Base-by-base conservation (phyloP, 2,888 invertebrate genomes). In the Taenaris catops region DNA sequence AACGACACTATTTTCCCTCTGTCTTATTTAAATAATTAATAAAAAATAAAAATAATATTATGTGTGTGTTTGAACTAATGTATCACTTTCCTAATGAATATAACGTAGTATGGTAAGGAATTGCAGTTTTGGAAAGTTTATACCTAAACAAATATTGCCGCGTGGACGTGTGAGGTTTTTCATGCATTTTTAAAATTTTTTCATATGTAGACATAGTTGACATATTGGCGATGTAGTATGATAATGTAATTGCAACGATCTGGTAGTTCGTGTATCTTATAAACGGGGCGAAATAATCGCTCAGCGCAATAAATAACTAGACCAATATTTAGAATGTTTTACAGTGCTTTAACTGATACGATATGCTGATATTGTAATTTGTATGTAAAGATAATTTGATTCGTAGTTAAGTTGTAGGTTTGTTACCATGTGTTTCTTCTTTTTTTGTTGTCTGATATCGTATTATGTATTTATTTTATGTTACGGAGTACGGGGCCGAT, bases 301-400 rank as follows among this genome's bases (percentile, higher is more conserved):
- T 65, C 70, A 64, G 58, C 51, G 84, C 84, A 84, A 86, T 84
- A 84, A 80, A 63, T 71, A 64, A 72, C 60, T 84, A 84, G 86
- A 84, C 84, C 86, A 84, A 86, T 84, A 76, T 80, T 79, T 84
- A 84, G 78, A 78, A 74, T 64, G 68, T 78, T 80, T 78, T 81
- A 79, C 74, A 79, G 64, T 73, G 80, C 75, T 81, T 81, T 73
- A 72, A n/a, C 62, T 67, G 61, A 66, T 61, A 67, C 69, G 66
- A 69, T 74, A 71, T 70, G 76, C 76, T 74, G 76, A 70, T 73
- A 69, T 71, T 74, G 75, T 71, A 71, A 68, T 68, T 70, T 66
- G 56, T 70, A 70, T 63, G 61, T 67, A 65, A 53, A 62, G 4
- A 59, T 63, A 56, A 57, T 55, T 73, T 68, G 60, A 69, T 73